Conservation (phyloP, 1,140 invertebrate genomes). For the Pseudomyrmex pallidus region DNA sequence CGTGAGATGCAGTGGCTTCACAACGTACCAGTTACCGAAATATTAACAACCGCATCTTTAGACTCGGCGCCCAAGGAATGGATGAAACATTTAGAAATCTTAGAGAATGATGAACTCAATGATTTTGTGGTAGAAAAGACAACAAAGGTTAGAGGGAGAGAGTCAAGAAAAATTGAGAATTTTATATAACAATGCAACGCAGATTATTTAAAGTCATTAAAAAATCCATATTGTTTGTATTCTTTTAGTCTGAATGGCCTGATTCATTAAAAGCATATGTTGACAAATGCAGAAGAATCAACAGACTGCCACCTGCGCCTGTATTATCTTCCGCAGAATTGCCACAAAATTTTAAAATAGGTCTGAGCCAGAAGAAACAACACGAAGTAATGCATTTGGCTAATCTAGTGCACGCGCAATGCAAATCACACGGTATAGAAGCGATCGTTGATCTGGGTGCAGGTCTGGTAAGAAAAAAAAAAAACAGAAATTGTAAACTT, state of each 20-base stretch:
- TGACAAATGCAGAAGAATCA: slow-evolving; percentile 75
- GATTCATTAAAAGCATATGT: slow-evolving; percentile 82
- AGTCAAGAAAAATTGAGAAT: slow-evolving; percentile 23
- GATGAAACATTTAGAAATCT: slow-evolving; percentile 81
- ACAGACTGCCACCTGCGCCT: slow-evolving; percentile 70
- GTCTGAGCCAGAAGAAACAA: slow-evolving; percentile 88
- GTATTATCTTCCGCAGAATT: slow-evolving; percentile 62
- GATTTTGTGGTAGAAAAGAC: slow-evolving; percentile 77
- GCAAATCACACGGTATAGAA: slow-evolving; percentile 83
- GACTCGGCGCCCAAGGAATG: slow-evolving; percentile 86
- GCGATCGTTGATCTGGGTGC: slow-evolving; percentile 93
- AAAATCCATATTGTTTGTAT: slow-evolving; percentile 46
- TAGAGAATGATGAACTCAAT: slow-evolving; percentile 84
- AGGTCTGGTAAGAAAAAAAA: slow-evolving; percentile 87
- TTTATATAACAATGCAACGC: background rate
- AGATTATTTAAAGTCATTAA: slow-evolving; percentile 12
- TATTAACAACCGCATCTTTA: slow-evolving; percentile 86
- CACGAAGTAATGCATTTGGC: slow-evolving; percentile 89
- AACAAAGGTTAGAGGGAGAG: slow-evolving; percentile 65
- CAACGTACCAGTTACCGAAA: slow-evolving; percentile 88
- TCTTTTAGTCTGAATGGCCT: slow-evolving; percentile 81
- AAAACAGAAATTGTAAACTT: background rate
- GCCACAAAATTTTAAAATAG: slow-evolving; percentile 78
- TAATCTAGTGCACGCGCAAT: slow-evolving; percentile 86
- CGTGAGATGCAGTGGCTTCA: slow-evolving; percentile 88